Percentiles rank a stretch among this genome's conserved stretches.
Conservation (phyloP, 2,797 vertebrate genomes). For the Pyrrhura leucotis region DNA sequence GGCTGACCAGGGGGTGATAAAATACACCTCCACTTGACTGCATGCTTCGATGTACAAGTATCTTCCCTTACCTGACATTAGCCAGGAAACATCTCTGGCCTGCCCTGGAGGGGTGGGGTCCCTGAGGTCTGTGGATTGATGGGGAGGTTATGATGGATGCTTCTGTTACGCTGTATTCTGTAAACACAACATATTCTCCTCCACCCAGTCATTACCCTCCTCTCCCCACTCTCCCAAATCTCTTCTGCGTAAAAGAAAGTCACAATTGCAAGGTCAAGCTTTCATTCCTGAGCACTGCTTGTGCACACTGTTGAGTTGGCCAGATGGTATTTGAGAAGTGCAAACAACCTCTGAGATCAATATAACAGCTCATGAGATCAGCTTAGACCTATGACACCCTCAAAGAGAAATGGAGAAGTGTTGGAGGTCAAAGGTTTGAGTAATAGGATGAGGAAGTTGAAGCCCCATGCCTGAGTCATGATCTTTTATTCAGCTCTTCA, state of each 20-base stretch:
- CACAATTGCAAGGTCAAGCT: background rate
- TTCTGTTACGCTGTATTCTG: background rate
- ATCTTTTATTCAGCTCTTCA: background rate
- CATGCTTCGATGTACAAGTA: background rate
- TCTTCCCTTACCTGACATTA: background rate
- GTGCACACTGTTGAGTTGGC: background rate
- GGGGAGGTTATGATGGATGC: background rate
- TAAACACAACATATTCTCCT: background rate
- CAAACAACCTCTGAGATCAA: background rate
- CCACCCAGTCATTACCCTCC: background rate
- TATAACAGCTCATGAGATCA: background rate
- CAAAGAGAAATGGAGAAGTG: background rate
- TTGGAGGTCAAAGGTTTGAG: slow-evolving; percentile 7
- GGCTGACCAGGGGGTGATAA: background rate
- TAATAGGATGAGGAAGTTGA: slow-evolving; percentile 23
- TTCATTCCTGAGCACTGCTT: background rate
- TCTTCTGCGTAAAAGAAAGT: background rate
- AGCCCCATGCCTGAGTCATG: slow-evolving; percentile 2
- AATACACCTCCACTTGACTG: background rate
- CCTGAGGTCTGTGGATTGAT: background rate
- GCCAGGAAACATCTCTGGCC: background rate
- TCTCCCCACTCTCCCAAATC: background rate
- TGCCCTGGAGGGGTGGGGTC: background rate
- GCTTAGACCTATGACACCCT: background rate
- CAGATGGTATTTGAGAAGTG: background rate